Evolutionary conservation across 2,888 invertebrate genomes (phyloP), one percentile per base, ranked within the genome.

Genomic region (Sinopyrophorus schimmeli): DNA sequence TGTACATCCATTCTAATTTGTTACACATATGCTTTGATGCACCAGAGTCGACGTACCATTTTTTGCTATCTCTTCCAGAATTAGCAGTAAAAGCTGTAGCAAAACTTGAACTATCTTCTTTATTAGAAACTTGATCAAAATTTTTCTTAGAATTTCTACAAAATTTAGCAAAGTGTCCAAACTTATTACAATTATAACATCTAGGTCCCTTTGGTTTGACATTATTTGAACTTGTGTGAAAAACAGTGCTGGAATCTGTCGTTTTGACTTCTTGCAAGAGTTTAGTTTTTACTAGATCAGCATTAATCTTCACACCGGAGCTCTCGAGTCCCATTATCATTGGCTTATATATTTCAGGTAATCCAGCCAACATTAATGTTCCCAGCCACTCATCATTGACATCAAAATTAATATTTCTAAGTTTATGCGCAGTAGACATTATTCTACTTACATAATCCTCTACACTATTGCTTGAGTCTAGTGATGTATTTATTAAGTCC

Each of bases 321-420:
- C 53, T 63, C 35, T 63, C 56, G 3, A 58, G 23, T 4, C 39
- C 58, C 57, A 63, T 61, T 16, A 67, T 61, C 62, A 68, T 64
- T 3, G 65, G 65, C 12, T 51, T 47, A 35, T 61, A 64, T 14
- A 55, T 39, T n/a, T 65, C 61, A 4, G 63, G 59, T 7, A 66
- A 32, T 14, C 63, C 62, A 7, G 64, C 61, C 7, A 68, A 43
- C 27, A 68, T 44, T 3, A 69, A 43, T 2, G 63, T 58, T 4
- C 61, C 65, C 3, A 68, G 39, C 62, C 64, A 67, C 47, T 63
- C 58, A 10, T 66, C 62, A 5, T 34, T 24, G 5, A 65, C 47
- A 18, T 61, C 53, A 15, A 66, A 56, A 5, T 60, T 57, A 3
- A 64, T 55, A 5, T 38, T 56, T 5, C 44, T 57, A 7, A 66